phyloP scores from a whole-genome alignment of 2,113 vertebrate genomes.

The Sorex araneus region DNA sequence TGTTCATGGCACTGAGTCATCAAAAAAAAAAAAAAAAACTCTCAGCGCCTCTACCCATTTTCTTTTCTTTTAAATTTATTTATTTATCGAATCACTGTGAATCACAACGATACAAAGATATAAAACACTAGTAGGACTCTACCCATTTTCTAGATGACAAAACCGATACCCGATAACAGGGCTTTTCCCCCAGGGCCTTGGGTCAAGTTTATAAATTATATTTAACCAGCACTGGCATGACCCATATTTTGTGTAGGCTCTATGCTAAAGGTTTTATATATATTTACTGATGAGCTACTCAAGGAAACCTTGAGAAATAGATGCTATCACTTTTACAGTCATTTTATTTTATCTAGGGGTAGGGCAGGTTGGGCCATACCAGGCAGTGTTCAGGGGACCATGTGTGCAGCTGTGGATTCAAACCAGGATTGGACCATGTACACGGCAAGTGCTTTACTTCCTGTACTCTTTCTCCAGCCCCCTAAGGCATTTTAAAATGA shows the following conservation, averaged over 20 bases:
- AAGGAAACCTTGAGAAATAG: not conserved
- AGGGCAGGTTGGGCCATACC: too few relatives aligned
- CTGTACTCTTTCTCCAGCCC: too few relatives aligned
- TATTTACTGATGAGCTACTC: not conserved
- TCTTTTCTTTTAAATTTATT: not conserved
- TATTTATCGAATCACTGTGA: too few relatives aligned
- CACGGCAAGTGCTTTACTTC: too few relatives aligned
- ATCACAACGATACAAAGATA: too few relatives aligned
- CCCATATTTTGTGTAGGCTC: not conserved
- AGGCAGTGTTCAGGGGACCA: too few relatives aligned
- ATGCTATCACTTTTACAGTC: not conserved
- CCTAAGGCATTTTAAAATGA: conserved; percentile 33
- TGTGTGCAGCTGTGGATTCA: too few relatives aligned
- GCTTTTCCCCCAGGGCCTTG: not conserved
- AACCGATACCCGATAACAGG: not conserved
- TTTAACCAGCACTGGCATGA: not conserved
- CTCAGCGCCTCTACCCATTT: not conserved
- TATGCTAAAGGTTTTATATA: not conserved
- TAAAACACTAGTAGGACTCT: too few relatives aligned
- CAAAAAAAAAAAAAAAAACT: not conserved
- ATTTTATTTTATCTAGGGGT: too few relatives aligned
- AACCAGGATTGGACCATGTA: too few relatives aligned
- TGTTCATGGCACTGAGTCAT: not conserved
- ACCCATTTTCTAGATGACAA: not conserved
- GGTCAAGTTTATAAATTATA: not conserved